A percentile compares a stretch with the other conserved stretches of the same genome.
These are phyloP conservation scores for Podarcis raffonei DNA, from an alignment of 2,113 vertebrate species.

Conservation along the genomic window DNA sequence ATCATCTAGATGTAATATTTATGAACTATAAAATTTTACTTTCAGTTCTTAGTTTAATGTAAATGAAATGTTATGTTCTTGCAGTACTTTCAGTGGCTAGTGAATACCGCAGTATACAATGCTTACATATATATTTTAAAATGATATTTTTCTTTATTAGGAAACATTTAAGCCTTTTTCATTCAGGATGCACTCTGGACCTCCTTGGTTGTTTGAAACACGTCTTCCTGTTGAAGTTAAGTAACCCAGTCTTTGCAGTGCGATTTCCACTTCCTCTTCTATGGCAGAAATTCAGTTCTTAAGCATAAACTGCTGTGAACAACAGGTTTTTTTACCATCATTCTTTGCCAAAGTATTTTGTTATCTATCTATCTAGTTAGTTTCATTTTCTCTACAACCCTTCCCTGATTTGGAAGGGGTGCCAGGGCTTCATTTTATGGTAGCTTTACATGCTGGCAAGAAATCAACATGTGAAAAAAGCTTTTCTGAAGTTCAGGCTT, in stretches of 20 bases:
- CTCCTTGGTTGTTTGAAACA: slow-evolving; percentile 54
- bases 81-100: slow-evolving; percentile 83
- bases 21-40: slow-evolving; percentile 88
- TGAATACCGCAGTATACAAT: slow-evolving; percentile 78
- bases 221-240: slow-evolving; percentile 58
- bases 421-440: slow-evolving; percentile 39
- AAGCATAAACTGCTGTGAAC: slow-evolving; percentile 73
- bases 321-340: slow-evolving; percentile 57
- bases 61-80: slow-evolving; percentile 88
- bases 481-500: neutral
- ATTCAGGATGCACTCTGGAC: slow-evolving; percentile 77
- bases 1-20: slow-evolving; percentile 85
- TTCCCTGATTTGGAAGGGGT: slow-evolving; percentile 14
- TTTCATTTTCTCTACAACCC: slow-evolving; percentile 48
- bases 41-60: slow-evolving; percentile 79
- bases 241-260: slow-evolving; percentile 66
- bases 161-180: slow-evolving; percentile 72
- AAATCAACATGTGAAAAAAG: slow-evolving; percentile 28
- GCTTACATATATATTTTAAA: slow-evolving; percentile 80
- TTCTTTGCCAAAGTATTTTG: slow-evolving; percentile 67
- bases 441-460: slow-evolving; percentile 26
- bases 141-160: slow-evolving; percentile 72
- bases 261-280: slow-evolving; percentile 63
- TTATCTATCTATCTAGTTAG: slow-evolving; percentile 57
- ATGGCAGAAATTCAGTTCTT: slow-evolving; percentile 64